These are phyloP conservation scores for Pampusana beccarii DNA, from an alignment of 2,113 vertebrate genomes.

Conservation along the genomic window DNA sequence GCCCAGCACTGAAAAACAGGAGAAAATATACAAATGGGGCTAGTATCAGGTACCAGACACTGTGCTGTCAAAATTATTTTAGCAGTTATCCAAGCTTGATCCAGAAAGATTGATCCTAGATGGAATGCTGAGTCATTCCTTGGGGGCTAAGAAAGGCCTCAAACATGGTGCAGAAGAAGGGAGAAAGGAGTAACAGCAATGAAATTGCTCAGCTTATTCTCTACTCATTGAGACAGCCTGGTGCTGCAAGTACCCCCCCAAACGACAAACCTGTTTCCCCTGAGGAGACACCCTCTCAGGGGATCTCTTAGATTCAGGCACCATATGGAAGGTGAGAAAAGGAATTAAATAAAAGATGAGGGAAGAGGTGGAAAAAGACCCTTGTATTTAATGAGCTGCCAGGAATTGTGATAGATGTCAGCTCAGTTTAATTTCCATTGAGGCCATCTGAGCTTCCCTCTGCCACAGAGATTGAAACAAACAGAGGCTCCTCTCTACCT, in stretches of 20 bases:
- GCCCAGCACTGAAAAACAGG: background rate
- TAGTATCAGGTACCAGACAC: background rate
- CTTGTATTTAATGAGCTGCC: background rate
- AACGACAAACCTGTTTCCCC: background rate
- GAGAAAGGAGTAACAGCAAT: background rate
- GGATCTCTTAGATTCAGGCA: background rate
- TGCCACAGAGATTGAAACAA: background rate
- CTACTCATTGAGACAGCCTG: background rate
- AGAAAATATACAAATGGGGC: background rate
- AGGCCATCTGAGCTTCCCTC: slow-evolving; percentile 1
- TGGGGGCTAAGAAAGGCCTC: background rate
- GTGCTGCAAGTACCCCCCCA: background rate
- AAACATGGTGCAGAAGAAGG: background rate
- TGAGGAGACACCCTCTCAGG: background rate
- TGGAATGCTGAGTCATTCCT: background rate
- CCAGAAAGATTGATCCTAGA: background rate
- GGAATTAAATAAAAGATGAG: slow-evolving; percentile 56
- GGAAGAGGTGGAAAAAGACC: background rate
- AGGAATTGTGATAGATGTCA: slow-evolving; percentile 1
- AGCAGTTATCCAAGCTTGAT: background rate
- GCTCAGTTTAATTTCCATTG: background rate
- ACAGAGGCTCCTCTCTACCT: background rate
- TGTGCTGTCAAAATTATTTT: background rate
- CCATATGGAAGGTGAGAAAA: slow-evolving; percentile 29
- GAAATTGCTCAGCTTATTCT: background rate